A percentile compares a stretch with the other conserved stretches of the same genome.
Evolutionary conservation across 2,797 vertebrate species (phyloP).

Genomic region (Cirrhinus molitorella): DNA sequence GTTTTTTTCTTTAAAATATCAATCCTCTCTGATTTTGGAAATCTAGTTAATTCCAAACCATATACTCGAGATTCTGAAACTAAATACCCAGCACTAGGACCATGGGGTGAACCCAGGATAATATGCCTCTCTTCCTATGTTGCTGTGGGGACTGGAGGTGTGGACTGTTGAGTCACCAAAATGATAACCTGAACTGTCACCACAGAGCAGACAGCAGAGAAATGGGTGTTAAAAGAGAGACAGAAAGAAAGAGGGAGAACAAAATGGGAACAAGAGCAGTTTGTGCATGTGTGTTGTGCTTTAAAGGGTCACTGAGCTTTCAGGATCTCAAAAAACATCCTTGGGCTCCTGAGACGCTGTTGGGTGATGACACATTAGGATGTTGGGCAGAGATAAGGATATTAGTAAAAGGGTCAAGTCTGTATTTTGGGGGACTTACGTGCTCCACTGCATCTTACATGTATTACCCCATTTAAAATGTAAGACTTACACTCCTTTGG

Average conservation of each 20-base stretch:
- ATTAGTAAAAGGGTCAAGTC: neutral
- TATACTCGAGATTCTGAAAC: neutral
- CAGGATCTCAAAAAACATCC: constrained; percentile 9
- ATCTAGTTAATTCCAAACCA: neutral
- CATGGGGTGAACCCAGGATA: constrained; percentile 20
- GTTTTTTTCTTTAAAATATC: neutral
- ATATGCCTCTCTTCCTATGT: constrained; percentile 25
- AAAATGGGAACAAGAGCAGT: neutral
- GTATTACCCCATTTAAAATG: neutral
- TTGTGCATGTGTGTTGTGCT: neutral
- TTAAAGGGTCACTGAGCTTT: constrained; percentile 33
- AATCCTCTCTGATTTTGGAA: neutral
- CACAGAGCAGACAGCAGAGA: constrained; percentile 29
- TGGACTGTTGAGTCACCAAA: constrained; percentile 58
- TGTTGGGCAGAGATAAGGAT: constrained; percentile 22
- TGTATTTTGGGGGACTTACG: neutral
- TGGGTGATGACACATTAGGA: constrained; percentile 21
- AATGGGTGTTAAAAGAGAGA: neutral
- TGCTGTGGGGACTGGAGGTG: constrained; percentile 55
- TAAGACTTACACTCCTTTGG: neutral
- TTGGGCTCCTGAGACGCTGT: neutral
- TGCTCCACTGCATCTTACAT: constrained; percentile 12
- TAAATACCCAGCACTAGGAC: constrained; percentile 47
- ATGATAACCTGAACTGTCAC: constrained; percentile 55
- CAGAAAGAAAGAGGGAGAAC: neutral